Evolutionary conservation across 2,888 invertebrate species (phyloP), one percentile per base, ranked within the genome.

Genomic region (Diloba caeruleocephala): DNA sequence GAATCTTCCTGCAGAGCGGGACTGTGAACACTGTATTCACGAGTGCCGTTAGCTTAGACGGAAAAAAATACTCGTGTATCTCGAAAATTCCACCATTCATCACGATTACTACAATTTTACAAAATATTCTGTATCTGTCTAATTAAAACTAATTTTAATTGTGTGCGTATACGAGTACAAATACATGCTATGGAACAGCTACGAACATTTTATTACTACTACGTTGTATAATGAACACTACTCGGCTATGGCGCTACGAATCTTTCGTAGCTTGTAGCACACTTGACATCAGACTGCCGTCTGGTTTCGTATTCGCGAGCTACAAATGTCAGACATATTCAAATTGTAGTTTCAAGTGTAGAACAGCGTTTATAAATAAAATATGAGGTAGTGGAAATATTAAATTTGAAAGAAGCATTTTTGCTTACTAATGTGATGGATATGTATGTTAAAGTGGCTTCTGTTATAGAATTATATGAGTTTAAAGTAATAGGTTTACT

Each of bases 211-310:
- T 42, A 42, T 32, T 25, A 29, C 64, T 25, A 29, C 64, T 56
- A 45, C 51, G 28, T 8, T 42, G 31, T 29, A 50, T 42, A 36
- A 48, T 26, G 13, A 37, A 45, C 25, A 28, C 44, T 57, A 34
- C 29, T 37, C 1, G 0, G 23, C 60, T 49, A 44, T 43, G 31
- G 6, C 0, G 49, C 49, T 50, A 60, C 58, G 44, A 54, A 50
- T 42, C 41, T 48, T 69, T 58, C 59, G 65, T 67, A 67, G 65
- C 36, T 46, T 31, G 54, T 64, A 57, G 57, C 39, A 34, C 51
- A 52, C 66, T 66, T 64, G 70, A 70, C 51, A 54, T 52, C 29
- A n/a, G n/a, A n/a, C n/a, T 43, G 32, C 25, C 25, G 19, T 39
- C 42, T 13, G 5, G 19, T 50, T n/a, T 13, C 10, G 21, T 44